These are phyloP conservation scores for Oligia strigilis DNA, from an alignment of 2,888 invertebrate genomes.

Conservation along the genomic window DNA sequence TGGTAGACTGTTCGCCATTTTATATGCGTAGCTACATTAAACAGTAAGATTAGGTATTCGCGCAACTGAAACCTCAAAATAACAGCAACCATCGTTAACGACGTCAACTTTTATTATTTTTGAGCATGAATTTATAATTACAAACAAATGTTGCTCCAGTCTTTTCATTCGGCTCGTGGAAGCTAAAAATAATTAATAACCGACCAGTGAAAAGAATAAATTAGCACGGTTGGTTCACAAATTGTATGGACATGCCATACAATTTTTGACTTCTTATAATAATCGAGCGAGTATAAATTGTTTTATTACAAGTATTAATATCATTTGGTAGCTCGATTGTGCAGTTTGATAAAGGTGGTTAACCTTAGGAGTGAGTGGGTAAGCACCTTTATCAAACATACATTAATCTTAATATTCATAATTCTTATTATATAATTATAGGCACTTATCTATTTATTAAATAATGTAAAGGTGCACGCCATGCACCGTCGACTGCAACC, in stretches of 20 bases:
- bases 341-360: background rate
- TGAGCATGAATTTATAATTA: conserved; percentile 48
- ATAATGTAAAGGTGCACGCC: background rate
- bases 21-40: background rate
- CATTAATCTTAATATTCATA: background rate
- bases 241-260: background rate
- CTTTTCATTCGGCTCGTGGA: conserved; percentile 24
- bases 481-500: background rate
- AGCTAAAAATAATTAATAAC: conserved; percentile 40
- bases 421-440: background rate
- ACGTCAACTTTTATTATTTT: conserved; percentile 29
- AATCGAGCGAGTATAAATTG: background rate
- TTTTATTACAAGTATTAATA: background rate
- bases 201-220: conserved; percentile 29
- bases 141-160: conserved; percentile 46
- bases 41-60: conserved; percentile 5
- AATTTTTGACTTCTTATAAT: background rate
- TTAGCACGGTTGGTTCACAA: conserved; percentile 23
- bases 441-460: conserved; percentile 2
- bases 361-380: background rate
- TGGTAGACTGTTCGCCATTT: conserved; percentile 9
- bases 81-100: conserved; percentile 6
- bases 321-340: conserved; percentile 1
- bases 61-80: conserved; percentile 18
- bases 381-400: background rate